Base-by-base conservation (phyloP, 2,797 vertebrate genomes). In the Clangula hyemalis region DNA sequence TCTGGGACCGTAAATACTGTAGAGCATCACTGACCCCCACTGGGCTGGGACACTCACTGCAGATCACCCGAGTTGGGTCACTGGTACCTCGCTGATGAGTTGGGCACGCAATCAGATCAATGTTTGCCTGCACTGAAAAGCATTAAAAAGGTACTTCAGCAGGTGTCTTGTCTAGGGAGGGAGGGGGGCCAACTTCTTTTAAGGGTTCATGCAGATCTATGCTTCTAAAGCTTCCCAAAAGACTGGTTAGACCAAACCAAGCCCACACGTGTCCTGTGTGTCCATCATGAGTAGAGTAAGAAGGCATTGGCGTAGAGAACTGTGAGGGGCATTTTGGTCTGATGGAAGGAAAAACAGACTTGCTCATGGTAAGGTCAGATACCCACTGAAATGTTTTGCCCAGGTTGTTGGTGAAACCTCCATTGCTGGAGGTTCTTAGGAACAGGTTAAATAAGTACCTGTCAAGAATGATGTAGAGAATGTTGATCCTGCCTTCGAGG, bases 21-120 rank as follows among this genome's bases (percentile, higher is more conserved):
- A 94, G 96, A 96, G 82, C 96, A 75, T 97, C 96, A 96, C 95
- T 97, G 96, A 97, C 96, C 96, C 95, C 96, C 95, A 87, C 96
- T 93, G 96, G 96, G 92, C 96, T 95, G 93, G 86, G 92, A 76
- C 84, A 54, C 93, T 95, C 96, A 96, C 90, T 97, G 93, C 96
- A 96, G n/a, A 82, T 90, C 64, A 13, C 16, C 71, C 49, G 6
- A 15, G 49, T 0, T 30, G 74, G 94, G 66, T 73, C 64, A 57
- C 70, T 34, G 62, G 76, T 45, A 17, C 68, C 72, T 93, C 71
- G 5, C 1, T 1, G 0, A 0, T 11, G 32, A n/a, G 39, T 70
- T 56, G 77, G 68, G 68, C 54, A 77, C 28, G 3, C 2, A 2
- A 36, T 47, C 58, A 13, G 43, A 61, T 66, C 38, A n/a, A 10